These are phyloP conservation scores for Dione vanillae DNA, from an alignment of 2,888 invertebrate species.

Conservation along the genomic window DNA sequence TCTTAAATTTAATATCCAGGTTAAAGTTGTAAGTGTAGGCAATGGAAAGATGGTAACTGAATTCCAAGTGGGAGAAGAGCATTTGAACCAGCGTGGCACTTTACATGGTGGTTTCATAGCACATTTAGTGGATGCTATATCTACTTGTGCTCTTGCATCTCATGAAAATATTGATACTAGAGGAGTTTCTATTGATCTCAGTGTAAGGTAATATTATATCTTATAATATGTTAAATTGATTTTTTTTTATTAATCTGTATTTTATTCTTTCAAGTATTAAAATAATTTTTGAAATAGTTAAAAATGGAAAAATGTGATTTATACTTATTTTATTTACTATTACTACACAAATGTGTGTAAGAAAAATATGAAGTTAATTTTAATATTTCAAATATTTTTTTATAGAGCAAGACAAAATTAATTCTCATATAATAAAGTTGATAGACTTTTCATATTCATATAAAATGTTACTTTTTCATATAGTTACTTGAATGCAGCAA, in stretches of 20 bases:
- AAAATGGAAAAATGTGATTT: no score
- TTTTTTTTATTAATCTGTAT: no score
- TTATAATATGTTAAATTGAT: background rate
- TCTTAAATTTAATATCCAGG: constrained; percentile 53
- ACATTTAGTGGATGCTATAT: constrained; percentile 88
- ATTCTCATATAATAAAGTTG: no score
- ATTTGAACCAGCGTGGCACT: constrained; percentile 89
- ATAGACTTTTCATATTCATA: background rate
- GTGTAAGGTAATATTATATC: constrained; percentile 86
- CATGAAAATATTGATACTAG: constrained; percentile 84
- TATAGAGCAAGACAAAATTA: no score
- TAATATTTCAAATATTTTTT: no score
- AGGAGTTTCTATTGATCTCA: constrained; percentile 93
- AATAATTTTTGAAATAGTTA: no score
- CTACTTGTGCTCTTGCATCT: constrained; percentile 91
- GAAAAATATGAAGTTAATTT: no score
- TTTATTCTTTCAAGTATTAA: no score
- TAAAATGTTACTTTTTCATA: constrained; percentile 8
- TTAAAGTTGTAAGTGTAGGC: constrained; percentile 81
- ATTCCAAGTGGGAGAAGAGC: constrained; percentile 89
- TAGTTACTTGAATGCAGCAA: constrained; percentile 91
- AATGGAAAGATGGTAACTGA: constrained; percentile 90
- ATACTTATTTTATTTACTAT: no score
- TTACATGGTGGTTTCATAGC: constrained; percentile 95
- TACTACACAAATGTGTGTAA: no score